Percentiles rank a stretch among this genome's conserved stretches.
Evolutionary conservation across 53 echinoderm and acorn worm species (phyloP).

Genomic region (Glandiceps talaboti): DNA sequence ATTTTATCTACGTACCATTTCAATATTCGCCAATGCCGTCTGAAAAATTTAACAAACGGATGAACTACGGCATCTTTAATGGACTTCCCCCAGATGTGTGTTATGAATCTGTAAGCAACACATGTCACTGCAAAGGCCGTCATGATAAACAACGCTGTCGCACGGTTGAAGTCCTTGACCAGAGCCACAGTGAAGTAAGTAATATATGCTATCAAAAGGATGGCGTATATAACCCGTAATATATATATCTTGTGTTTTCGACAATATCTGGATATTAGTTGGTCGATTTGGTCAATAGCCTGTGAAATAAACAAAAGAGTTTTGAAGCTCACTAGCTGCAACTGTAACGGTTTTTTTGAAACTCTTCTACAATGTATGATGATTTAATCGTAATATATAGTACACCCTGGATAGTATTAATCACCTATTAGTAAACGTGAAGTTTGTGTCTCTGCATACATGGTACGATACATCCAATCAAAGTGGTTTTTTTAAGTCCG

Average conservation of each 20-base stretch:
- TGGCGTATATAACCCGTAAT: not conserved
- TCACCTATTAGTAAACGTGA: too few relatives aligned
- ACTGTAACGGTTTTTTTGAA: too few relatives aligned
- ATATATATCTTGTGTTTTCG: not conserved
- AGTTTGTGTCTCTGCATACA: too few relatives aligned
- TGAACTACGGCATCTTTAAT: not conserved
- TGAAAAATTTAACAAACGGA: slow-evolving; percentile 3
- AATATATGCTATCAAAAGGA: not conserved
- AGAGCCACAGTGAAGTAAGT: not conserved
- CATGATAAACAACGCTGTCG: slow-evolving; percentile 57
- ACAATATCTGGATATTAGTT: not conserved
- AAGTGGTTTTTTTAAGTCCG: too few relatives aligned
- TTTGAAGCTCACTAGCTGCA: too few relatives aligned
- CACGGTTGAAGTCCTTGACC: slow-evolving; percentile 42
- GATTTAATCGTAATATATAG: too few relatives aligned
- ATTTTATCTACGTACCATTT: slow-evolving; percentile 26
- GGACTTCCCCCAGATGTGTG: slow-evolving; percentile 5
- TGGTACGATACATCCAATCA: too few relatives aligned
- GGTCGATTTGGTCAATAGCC: not conserved
- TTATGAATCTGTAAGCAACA: slow-evolving; percentile 10
- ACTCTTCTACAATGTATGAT: too few relatives aligned
- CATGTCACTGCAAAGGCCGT: slow-evolving; percentile 28
- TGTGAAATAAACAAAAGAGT: not conserved
- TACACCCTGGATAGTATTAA: too few relatives aligned
- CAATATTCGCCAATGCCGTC: slow-evolving; percentile 10